Percentiles rank a stretch among this genome's conserved stretches.
Evolutionary conservation across 2,888 invertebrate species (phyloP).

Genomic region (Campoplex capitator): DNA sequence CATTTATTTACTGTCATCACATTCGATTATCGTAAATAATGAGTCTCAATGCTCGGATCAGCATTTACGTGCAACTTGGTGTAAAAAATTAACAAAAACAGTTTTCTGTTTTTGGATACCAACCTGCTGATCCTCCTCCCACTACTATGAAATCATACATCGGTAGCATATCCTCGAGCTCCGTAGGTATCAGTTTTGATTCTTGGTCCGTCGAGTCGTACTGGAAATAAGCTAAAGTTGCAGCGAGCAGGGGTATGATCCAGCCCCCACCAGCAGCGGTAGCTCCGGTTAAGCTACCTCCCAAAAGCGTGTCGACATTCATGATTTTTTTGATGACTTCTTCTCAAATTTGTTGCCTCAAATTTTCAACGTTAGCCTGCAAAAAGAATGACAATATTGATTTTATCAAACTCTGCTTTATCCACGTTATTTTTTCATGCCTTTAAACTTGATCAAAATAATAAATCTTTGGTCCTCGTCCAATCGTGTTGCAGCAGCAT

Average conservation of each 20-base stretch:
- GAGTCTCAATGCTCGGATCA: neutral
- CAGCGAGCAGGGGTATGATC: slow-evolving; percentile 94
- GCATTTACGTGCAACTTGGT: neutral
- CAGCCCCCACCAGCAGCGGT: slow-evolving; percentile 90
- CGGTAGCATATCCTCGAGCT: slow-evolving; percentile 87
- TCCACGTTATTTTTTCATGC: neutral
- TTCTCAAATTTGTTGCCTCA: neutral
- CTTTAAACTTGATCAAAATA: neutral
- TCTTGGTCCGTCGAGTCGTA: slow-evolving; percentile 94
- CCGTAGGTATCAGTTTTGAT: slow-evolving; percentile 90
- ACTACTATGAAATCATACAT: slow-evolving; percentile 94
- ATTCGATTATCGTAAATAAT: neutral
- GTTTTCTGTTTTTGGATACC: slow-evolving; percentile 15
- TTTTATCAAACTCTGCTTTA: neutral
- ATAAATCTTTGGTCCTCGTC: too few relatives aligned
- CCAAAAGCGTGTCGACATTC: slow-evolving; percentile 79
- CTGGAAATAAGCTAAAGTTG: slow-evolving; percentile 94
- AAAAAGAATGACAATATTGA: neutral
- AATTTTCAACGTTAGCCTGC: slow-evolving; percentile 38
- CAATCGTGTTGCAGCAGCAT: too few relatives aligned
- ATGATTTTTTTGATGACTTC: slow-evolving; percentile 68
- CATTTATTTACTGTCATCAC: too few relatives aligned
- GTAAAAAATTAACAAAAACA: neutral
- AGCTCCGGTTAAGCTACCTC: slow-evolving; percentile 78
- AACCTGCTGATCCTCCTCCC: slow-evolving; percentile 94